phyloP scores from a whole-genome alignment of 2,113 vertebrate genomes.

The Peromyscus leucopus region DNA sequence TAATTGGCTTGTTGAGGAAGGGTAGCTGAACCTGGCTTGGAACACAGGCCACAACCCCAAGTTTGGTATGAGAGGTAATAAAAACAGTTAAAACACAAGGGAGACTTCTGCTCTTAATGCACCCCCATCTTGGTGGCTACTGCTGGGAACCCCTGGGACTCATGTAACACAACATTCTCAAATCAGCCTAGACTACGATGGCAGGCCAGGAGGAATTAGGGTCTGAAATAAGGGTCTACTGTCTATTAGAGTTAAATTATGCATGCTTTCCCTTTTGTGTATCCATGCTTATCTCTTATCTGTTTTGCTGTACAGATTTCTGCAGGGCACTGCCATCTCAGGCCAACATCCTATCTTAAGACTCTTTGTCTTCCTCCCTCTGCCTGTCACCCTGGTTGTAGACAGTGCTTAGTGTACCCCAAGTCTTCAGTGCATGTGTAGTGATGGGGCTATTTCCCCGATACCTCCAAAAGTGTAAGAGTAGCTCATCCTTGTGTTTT shows the following conservation, averaged over 20 bases:
- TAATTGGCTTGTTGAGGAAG: not conserved
- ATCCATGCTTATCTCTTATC: not conserved
- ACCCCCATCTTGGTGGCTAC: not conserved
- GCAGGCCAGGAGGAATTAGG: not conserved
- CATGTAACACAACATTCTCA: rapidly evolving
- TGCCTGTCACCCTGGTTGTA: too few species aligned
- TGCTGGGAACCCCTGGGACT: not conserved
- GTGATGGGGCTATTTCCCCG: not conserved
- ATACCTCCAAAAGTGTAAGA: not conserved
- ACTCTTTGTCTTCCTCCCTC: not conserved
- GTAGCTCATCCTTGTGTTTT: not conserved
- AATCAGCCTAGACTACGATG: not conserved
- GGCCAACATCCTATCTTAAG: not conserved
- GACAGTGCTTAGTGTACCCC: not conserved
- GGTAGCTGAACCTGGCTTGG: not conserved
- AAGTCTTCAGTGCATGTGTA: not conserved
- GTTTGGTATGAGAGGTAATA: not conserved
- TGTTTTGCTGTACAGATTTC: not conserved
- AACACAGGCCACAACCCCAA: not conserved
- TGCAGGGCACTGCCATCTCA: not conserved
- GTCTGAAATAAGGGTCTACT: not conserved
- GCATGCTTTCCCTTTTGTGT: not conserved
- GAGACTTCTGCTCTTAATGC: rapidly evolving
- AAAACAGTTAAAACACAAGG: not conserved
- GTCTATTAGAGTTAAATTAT: not conserved